These are phyloP conservation scores for Picathartes gymnocephalus DNA, from an alignment of 2,113 vertebrate species.

Conservation along the genomic window DNA sequence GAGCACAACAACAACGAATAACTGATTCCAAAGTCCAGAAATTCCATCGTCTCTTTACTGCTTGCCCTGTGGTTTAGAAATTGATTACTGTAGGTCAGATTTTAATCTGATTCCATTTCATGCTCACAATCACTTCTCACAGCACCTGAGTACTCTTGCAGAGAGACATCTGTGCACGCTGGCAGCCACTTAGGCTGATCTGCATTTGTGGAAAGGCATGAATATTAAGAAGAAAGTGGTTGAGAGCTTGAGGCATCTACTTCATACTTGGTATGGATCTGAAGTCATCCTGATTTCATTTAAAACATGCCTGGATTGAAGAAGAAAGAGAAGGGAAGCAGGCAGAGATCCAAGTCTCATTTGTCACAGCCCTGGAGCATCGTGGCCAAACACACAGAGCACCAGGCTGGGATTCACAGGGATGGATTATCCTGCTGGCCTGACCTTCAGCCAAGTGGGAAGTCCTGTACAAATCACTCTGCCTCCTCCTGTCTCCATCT, in stretches of 20 bases:
- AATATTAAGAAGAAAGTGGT: background rate
- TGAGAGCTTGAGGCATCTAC: background rate
- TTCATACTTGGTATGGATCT: background rate
- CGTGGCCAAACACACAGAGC: background rate
- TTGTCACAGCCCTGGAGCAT: background rate
- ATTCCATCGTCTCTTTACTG: background rate
- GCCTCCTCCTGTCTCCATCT: background rate
- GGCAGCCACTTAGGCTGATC: conserved; percentile 40
- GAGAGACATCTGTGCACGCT: conserved; percentile 6
- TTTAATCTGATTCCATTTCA: conserved; percentile 9
- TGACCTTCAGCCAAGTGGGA: background rate
- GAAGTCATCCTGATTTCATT: background rate
- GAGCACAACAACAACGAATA: background rate
- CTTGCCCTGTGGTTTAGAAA: background rate
- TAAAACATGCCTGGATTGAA: background rate
- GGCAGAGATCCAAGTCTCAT: background rate
- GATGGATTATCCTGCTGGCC: background rate
- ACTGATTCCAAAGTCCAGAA: background rate
- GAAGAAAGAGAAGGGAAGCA: background rate
- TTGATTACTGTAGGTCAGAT: background rate
- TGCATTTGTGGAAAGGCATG: background rate
- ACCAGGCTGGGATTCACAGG: background rate
- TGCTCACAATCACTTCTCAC: background rate
- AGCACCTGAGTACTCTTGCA: background rate
- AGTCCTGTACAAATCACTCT: background rate